Evolutionary conservation across 2,797 vertebrate species (phyloP), one percentile per base, ranked within the genome.

Genomic region (Delichon dasypus): DNA sequence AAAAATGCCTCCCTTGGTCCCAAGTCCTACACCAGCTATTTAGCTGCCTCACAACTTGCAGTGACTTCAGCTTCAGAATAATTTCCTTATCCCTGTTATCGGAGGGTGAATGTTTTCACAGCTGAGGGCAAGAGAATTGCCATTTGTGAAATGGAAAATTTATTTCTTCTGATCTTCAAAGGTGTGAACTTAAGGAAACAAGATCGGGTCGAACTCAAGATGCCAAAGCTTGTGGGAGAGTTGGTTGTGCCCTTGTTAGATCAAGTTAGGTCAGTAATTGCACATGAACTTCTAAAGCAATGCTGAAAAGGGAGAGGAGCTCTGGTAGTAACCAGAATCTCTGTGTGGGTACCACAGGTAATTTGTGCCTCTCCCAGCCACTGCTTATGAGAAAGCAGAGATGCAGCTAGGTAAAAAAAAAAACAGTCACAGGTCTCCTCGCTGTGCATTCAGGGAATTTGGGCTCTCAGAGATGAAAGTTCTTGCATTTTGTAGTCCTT

Each of bases 251-350:
- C 32, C 18, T 48, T 34, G 21, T 30, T 68, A 40, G 65, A 5
- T 78, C 5, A 44, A 34, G 8, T 75, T 51, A 45, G 22, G 29
- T 58, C 73, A 50, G 10, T 21, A 22, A 62, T 32, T 75, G 25
- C 22, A 58, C 10, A 0, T 29, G 36, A 8, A 17, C 9, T 44
- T 12, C 50, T 45, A 10, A 81, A 29, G 30, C 51, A 74, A 0
- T 38, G 27, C 47, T 75, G 55, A 20, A 47, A 65, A 58, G 51
- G 55, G 58, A 68, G 62, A 82, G 54, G 64, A 48, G 1, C 27
- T 60, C 29, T 3, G 5, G 27, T 16, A 30, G 16, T 18, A 45
- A 42, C 20, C 45, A 78, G 54, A 30, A 58, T 3, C 10, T 51
- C 54, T 67, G 34, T 44, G 30, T 22, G 62, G 57, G 3, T 55